Evolutionary conservation across 2,113 vertebrate genomes (phyloP).

Genomic region (Otus sunia): DNA sequence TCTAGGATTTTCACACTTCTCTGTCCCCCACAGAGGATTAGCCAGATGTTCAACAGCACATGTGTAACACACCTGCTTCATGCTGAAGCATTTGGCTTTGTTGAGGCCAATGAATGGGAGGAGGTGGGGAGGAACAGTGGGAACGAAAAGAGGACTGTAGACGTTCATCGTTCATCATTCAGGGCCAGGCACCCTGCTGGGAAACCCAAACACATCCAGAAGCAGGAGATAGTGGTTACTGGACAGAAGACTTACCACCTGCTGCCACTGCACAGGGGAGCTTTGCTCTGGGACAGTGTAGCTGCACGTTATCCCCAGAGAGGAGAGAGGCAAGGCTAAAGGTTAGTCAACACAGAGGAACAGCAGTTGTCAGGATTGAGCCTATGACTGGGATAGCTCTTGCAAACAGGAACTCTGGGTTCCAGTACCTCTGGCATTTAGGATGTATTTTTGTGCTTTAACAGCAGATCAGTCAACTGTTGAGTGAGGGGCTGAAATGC

Average conservation of each 20-base stretch:
- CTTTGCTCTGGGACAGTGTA: neutral
- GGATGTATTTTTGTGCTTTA: neutral
- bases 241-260: neutral
- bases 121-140: neutral
- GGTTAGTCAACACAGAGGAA: neutral
- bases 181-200: neutral
- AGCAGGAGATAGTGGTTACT: neutral
- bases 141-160: neutral
- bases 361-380: neutral
- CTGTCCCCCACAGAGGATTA: neutral
- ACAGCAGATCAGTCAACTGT: neutral
- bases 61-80: conserved; percentile 31
- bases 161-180: neutral
- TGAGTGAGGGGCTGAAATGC: neutral
- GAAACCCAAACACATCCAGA: neutral
- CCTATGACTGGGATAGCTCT: neutral
- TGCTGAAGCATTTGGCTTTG: neutral
- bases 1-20: conserved; percentile 30
- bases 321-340: neutral
- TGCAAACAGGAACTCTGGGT: neutral
- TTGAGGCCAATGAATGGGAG: neutral
- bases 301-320: neutral
- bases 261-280: neutral
- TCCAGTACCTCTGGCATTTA: neutral
- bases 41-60: conserved; percentile 39